Conservation (phyloP, 1,140 invertebrate species). For the Brachionus angularis region DNA sequence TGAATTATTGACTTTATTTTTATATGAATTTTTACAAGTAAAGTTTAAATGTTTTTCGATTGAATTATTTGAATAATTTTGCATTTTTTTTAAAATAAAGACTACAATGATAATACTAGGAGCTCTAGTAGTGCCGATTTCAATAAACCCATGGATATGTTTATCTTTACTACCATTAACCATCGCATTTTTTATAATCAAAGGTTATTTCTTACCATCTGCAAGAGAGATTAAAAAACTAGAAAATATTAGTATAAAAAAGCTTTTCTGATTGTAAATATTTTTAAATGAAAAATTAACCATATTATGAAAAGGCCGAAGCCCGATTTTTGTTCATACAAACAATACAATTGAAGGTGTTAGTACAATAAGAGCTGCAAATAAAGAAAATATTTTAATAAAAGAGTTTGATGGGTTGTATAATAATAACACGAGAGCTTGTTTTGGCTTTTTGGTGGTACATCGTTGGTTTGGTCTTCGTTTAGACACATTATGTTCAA, state of each 20-base stretch:
- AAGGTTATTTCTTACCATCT: slow-evolving; percentile 73
- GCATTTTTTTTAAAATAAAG: slow-evolving; percentile 68
- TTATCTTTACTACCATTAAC: slow-evolving; percentile 65
- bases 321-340: slow-evolving; percentile 78
- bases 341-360: slow-evolving; percentile 81
- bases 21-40: slow-evolving; percentile 75
- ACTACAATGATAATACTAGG: slow-evolving; percentile 65
- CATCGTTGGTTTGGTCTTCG: slow-evolving; percentile 78
- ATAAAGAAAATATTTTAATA: slow-evolving; percentile 62
- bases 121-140: slow-evolving; percentile 69
- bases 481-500: slow-evolving; percentile 45
- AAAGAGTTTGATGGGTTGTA: slow-evolving; percentile 68
- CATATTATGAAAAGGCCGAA: too few species aligned
- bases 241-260: slow-evolving; percentile 31
- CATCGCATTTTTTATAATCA: slow-evolving; percentile 68
- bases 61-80: too few species aligned
- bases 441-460: slow-evolving; percentile 69
- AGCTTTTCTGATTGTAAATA: too few species aligned
- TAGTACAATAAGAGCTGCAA: slow-evolving; percentile 79
- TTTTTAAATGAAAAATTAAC: too few species aligned
- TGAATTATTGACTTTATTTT: slow-evolving; percentile 62
- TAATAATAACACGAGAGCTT: slow-evolving; percentile 61
- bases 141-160: slow-evolving; percentile 71
- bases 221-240: slow-evolving; percentile 72
- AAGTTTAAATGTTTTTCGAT: too few species aligned